Evolutionary conservation across 1,140 invertebrate species (phyloP), one percentile per base, ranked within the genome.

Genomic region (Calephelis nemesis): DNA sequence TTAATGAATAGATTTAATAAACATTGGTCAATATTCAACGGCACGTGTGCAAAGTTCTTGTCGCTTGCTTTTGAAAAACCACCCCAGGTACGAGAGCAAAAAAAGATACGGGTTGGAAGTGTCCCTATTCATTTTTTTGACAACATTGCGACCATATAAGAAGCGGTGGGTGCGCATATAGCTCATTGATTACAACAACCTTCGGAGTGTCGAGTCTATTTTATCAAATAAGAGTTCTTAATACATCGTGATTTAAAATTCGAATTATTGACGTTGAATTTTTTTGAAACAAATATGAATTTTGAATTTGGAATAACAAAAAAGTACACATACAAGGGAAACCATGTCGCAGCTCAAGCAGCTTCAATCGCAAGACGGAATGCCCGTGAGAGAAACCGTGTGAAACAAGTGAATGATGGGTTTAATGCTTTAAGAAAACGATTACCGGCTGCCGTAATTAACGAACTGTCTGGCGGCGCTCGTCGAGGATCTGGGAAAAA

Each of bases 381-480:
- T 92, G 98, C 98, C n/a, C 93, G 98, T 0, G 98, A 99, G 89
- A 93, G 98, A 60, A 99, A 99, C 89, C 95, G 98, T 48, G 98
- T 99, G 1, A 98, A 98, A 87, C 96, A 98, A 93, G 97, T 98
- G 74, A 99, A 99, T 92, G 96, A 98, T 75, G 97, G 97, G 60
- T 98, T 98, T 81, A 96, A 96, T 13, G 97, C 96, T 7, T 90
- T 98, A 7, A 93, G 97, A 7, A 96, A 97, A 71, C 96, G 97
- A 78, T 96, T 98, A 69, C 97, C 97, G 0, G 93, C 95, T 30
- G 93, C 94, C 19, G 95, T 96, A 0, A 94, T 94, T 4, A 94
- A 94, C 78, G 96, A 95, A 64, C 93, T 96, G 68, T 93, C 94
- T n/a, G 93, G 94, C 42, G 93, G 93, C 0, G 90, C 95, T 0